Percentiles rank a stretch among this genome's conserved stretches.
Conservation (phyloP, 2,797 vertebrate genomes). For the Knipowitschia caucasica region DNA sequence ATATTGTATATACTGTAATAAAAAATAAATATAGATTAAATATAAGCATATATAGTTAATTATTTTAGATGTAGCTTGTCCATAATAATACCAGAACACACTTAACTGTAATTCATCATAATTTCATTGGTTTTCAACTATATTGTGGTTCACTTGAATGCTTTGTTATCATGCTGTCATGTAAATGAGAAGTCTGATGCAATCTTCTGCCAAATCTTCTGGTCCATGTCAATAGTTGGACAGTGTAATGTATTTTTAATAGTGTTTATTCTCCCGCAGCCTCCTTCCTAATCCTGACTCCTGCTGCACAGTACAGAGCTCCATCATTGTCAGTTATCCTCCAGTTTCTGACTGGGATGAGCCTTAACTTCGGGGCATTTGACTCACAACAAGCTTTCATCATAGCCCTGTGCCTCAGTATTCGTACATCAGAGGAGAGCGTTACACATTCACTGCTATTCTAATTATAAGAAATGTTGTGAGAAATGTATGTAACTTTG, state of each 20-base stretch:
- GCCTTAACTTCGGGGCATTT: slow-evolving; percentile 42
- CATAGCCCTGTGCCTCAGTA: slow-evolving; percentile 27
- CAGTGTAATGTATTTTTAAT: not conserved
- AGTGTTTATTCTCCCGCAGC: slow-evolving; percentile 1
- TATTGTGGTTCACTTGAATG: not conserved
- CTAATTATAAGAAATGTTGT: slow-evolving; percentile 20
- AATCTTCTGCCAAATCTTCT: not conserved
- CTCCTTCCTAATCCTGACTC: slow-evolving; percentile 5
- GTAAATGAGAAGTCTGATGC: not conserved
- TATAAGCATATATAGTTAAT: not conserved
- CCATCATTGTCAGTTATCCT: slow-evolving; percentile 47
- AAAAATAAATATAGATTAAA: not conserved
- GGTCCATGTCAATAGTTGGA: not conserved
- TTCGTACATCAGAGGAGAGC: slow-evolving; percentile 22
- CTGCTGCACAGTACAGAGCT: slow-evolving; percentile 21
- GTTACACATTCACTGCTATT: slow-evolving; percentile 32
- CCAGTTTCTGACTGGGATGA: slow-evolving; percentile 34
- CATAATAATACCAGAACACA: not conserved
- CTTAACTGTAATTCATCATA: no score
- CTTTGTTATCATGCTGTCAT: not conserved
- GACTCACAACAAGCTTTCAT: slow-evolving; percentile 35
- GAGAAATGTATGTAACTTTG: no score
- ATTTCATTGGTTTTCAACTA: not conserved
- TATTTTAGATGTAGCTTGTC: not conserved
- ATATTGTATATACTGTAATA: no score